phyloP scores from a whole-genome alignment of 1,140 invertebrate species.

The Probaryconus sp. region DNA sequence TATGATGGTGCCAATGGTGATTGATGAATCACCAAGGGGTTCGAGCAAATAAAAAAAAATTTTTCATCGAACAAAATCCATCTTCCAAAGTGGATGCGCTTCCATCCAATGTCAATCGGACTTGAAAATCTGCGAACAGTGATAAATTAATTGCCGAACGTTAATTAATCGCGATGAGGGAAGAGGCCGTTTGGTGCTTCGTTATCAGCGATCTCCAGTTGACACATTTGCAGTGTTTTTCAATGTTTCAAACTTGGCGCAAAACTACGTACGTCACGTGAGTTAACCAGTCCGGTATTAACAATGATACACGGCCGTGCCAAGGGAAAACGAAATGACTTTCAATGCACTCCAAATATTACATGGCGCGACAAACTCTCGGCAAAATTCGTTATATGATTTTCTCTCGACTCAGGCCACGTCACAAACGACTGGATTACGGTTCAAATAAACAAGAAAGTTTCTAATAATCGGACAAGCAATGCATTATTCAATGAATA shows the following conservation, averaged over 20 bases:
- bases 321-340: constrained; percentile 44
- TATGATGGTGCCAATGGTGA: too few relatives aligned
- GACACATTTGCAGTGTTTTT: constrained; percentile 36
- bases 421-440: background rate
- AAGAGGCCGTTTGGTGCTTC: constrained; percentile 21
- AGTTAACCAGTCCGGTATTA: constrained; percentile 29
- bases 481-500: too few relatives aligned
- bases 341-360: constrained; percentile 51
- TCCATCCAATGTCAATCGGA: background rate
- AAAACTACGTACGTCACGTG: constrained; percentile 37
- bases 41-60: constrained; percentile 22
- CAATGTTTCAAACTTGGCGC: constrained; percentile 34
- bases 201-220: constrained; percentile 16
- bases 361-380: constrained; percentile 10
- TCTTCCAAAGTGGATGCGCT: constrained; percentile 16
- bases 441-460: background rate
- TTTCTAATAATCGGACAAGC: too few relatives aligned
- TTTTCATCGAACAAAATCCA: constrained; percentile 10
- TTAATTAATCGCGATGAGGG: constrained; percentile 22
- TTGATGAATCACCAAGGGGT: too few relatives aligned
- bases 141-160: constrained; percentile 32
- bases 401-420: background rate
- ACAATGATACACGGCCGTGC: constrained; percentile 40
- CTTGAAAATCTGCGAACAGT: constrained; percentile 4
- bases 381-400: constrained; percentile 8